phyloP scores from a whole-genome alignment of 2,113 vertebrate species.

The Pteruthius melanotis region DNA sequence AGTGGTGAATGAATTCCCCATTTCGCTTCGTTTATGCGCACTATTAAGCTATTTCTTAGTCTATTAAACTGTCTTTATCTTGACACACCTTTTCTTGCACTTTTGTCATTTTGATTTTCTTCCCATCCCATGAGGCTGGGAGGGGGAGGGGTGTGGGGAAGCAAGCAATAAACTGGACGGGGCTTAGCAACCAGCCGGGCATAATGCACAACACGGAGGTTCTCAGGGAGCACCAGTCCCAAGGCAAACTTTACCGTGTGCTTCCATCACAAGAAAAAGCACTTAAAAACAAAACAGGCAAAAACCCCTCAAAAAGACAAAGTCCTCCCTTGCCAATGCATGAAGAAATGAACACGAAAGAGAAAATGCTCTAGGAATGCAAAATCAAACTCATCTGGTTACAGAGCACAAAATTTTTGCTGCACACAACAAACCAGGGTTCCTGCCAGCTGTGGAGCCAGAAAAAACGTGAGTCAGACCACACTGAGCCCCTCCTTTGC shows the following conservation, averaged over 20 bases:
- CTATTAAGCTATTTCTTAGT: neutral
- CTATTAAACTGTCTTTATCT: neutral
- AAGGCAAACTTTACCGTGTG: neutral
- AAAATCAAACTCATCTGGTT: neutral
- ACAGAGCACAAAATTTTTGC: accelerated
- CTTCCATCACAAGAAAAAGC: neutral
- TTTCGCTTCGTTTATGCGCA: accelerated
- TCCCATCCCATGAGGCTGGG: accelerated
- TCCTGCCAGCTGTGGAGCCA: neutral
- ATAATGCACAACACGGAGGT: neutral
- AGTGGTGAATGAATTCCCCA: neutral
- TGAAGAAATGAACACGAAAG: neutral
- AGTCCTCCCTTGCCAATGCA: neutral
- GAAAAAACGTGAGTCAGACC: accelerated
- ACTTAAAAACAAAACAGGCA: neutral
- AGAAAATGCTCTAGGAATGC: accelerated
- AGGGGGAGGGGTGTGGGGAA: accelerated
- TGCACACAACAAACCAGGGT: neutral
- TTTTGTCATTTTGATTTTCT: neutral
- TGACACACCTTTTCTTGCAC: neutral
- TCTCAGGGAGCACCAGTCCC: neutral
- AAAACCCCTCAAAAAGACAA: accelerated
- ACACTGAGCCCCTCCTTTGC: neutral
- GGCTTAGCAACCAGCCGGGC: accelerated
- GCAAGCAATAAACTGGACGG: neutral